Evolutionary conservation across 2,888 invertebrate species (phyloP), one percentile per base, ranked within the genome.

Genomic region (Myopa tessellatipennis): DNA sequence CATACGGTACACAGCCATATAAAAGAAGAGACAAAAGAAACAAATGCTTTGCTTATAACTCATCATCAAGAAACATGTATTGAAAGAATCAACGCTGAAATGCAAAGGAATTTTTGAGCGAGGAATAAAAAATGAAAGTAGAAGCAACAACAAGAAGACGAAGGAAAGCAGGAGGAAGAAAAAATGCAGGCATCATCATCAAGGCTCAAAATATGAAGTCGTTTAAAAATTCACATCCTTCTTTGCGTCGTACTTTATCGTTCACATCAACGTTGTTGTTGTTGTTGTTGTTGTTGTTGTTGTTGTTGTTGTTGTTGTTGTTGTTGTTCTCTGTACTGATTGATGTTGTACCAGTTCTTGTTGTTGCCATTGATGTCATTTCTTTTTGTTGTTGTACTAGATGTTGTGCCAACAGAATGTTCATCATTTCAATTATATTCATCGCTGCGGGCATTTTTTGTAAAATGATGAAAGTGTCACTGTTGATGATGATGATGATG

Each of bases 241-340:
- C 65, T 26, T 26, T 6, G 50, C 60, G 6, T 73, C 40, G 40
- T 26, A 40, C 16, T 67, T 14, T 45, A 34, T 36, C 36, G 6
- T 36, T 38, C 36, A 16, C 16, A 12, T 16, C 14, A 4, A 34
- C n/a, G 16, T 5, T 60, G 60, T 58, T 38, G 38, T 71, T 50
- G 34, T 58, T 34, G n/a, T 60, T 38, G 38, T 72, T 72, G 26
- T 85, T 85, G 82, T 82, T 82, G n/a, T 82, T 75, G 79, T 74
- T 80, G 67, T 68, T 76, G 61, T 36, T n/a, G n/a, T n/a, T n/a
- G 26, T 26, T 26, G 7, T 16, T 16, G 65, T 65, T 65, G 65
- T 10, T 34, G 34, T 63, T 63, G 34, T 3, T 34, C 1, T 34
- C 16, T 63, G 16, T 45, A n/a, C 50, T 69, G 26, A 10, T 71